Conservation (phyloP, 2,888 invertebrate genomes). For the Ormia ochracea region DNA sequence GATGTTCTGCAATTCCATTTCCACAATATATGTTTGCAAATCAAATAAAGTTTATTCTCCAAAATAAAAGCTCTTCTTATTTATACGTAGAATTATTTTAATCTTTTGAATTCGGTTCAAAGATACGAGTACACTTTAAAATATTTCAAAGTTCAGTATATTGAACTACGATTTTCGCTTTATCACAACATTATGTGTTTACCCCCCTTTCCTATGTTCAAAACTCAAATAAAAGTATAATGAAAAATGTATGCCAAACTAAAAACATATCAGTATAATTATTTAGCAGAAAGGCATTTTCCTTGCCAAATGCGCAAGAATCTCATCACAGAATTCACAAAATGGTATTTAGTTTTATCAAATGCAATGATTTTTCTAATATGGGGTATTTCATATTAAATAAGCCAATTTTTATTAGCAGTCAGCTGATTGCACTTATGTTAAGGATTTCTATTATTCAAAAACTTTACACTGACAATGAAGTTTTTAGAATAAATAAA, state of each 20-base stretch:
- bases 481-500: too few species aligned
- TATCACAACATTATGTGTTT: background rate
- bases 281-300: slow-evolving; percentile 51
- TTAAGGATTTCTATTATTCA: too few species aligned
- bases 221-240: slow-evolving; percentile 24
- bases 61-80: too few species aligned
- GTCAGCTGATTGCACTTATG: too few species aligned
- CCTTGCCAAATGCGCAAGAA: slow-evolving; percentile 57
- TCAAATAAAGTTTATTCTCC: too few species aligned
- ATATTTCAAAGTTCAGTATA: slow-evolving; percentile 1
- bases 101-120: too few species aligned
- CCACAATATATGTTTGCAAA: too few species aligned
- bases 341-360: slow-evolving; percentile 9
- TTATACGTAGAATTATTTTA: too few species aligned
- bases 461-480: too few species aligned
- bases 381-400: background rate
- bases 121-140: too few species aligned
- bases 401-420: background rate
- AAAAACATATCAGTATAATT: slow-evolving; percentile 44
- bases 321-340: slow-evolving; percentile 44
- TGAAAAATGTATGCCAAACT: slow-evolving; percentile 22
- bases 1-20: too few species aligned
- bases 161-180: background rate
- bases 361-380: background rate
- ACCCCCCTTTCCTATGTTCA: background rate